Conservation (phyloP, 2,113 vertebrate genomes). For the Leptodactylus fuscus region DNA sequence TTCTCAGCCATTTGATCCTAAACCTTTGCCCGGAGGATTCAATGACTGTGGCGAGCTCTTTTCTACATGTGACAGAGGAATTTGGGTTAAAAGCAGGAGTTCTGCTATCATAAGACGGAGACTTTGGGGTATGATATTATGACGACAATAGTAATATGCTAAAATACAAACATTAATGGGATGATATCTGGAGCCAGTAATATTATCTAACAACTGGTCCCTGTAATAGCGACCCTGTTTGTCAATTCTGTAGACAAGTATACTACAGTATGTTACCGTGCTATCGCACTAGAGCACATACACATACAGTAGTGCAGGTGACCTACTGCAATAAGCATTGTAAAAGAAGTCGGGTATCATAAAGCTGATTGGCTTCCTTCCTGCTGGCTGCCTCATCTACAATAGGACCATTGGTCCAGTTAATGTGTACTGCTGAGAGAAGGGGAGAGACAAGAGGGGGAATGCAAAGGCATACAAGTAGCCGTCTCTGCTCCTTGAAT, state of each 20-base stretch:
- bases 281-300: background rate
- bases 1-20: background rate
- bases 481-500: constrained; percentile 9
- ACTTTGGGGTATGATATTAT: background rate
- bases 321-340: background rate
- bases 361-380: background rate
- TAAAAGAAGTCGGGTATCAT: background rate
- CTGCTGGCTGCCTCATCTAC: background rate
- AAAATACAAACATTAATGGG: no score
- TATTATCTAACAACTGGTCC: background rate
- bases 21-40: background rate
- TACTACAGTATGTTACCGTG: background rate
- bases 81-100: background rate
- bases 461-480: background rate
- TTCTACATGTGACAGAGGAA: background rate
- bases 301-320: background rate
- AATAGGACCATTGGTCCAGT: constrained; percentile 12
- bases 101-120: background rate
- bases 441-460: background rate
- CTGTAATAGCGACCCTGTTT: no score
- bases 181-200: background rate
- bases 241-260: no score
- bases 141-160: no score
- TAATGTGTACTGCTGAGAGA: background rate
- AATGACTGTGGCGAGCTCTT: background rate